Base-by-base conservation (phyloP, 1,140 invertebrate genomes). In the Sycophaga agraensis region DNA sequence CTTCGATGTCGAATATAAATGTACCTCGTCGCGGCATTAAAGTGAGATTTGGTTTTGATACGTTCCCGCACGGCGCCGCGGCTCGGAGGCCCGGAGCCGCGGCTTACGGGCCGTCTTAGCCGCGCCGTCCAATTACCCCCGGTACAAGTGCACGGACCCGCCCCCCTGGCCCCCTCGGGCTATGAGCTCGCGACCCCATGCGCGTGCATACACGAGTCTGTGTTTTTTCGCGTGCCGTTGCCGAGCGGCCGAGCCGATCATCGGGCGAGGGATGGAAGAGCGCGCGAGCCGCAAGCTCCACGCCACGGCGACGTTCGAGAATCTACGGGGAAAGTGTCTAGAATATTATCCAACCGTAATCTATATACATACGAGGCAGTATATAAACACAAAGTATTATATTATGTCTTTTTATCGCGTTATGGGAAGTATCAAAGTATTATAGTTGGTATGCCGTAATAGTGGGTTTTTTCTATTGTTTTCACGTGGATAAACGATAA, bases 341-440 rank as follows among this genome's bases (percentile, higher is more conserved):
- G 16, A 55, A 28, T 24, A 53, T 31, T 28, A 43, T 43, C 24
- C 53, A 43, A 55, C 37, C 26, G 16, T 55, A 42, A 31, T 50
- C 4, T 50, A 43, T 53, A 53, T 37, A 53, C 39, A 53, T 12
- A 21, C 9, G 22, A 12, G 4, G 42, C 40, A 57, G 26, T 57
- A 57, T 28, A 54, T 35, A 35, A 35, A 28, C 14, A 54, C 24
- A 21, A 39, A 50, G 34, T 31, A 31, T 11, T 31, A 24, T 57
- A 57, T 55, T 49, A 58, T 26, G 45, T 58, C 55, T 58, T 58
- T 58, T 58, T 58, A 58, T 58, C 45, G 45, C 55, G 55, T 58
- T 49, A 48, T 17, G 45, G 14, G 39, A 46, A 57, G 42, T 57
- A 46, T 57, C 34, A 35, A 19, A 46, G 19, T 57, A 57, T 46